Evolutionary conservation across 2,888 invertebrate species (phyloP), one percentile per base, ranked within the genome.

Genomic region (Caenorhabditis panamensis): DNA sequence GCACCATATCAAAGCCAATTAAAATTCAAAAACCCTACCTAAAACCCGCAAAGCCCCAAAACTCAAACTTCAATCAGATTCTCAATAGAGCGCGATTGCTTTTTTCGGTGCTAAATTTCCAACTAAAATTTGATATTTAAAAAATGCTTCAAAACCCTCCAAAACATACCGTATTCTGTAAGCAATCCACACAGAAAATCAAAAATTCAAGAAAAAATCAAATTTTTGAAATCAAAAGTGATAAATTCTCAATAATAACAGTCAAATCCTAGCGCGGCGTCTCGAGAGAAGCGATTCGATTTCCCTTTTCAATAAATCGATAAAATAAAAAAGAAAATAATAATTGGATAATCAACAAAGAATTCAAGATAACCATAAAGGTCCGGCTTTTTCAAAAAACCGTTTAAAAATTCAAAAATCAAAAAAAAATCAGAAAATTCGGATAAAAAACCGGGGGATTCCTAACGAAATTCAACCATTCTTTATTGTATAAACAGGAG

Each of bases 221-320:
- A 62, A 41, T 59, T 67, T 67, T 69, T 37, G 13, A 18, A 24
- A 16, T 22, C 49, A 26, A 71, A 71, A 62, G 22, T 26, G 6
- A 8, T 4, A 9, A 51, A n/a, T n/a, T n/a, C n/a, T n/a, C n/a
- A 51, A 24, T 51, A 24, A 31, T 6, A 9, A 4, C 9, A 6
- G 31, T 31, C 9, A 6, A 6, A 9, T 24, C 18, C 24, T 2
- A 24, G 6, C 53, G 20, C 36, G 4, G 53, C 61, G 54, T 44
- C 54, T 37, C 47, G 44, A n/a, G 56, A 68, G 51, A 36, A n/a
- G 69, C 69, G 69, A 2, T 24, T 22, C 41, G 71, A 62, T 71
- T 37, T 47, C 51, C 71, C 71, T 69, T 71, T 71, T 63, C 61
- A 71, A 71, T 53, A 5, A 69, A 59, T 51, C 59, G 20, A 61